Evolutionary conservation across 2,888 invertebrate species (phyloP).

Genomic region (Ditula angustiorana): DNA sequence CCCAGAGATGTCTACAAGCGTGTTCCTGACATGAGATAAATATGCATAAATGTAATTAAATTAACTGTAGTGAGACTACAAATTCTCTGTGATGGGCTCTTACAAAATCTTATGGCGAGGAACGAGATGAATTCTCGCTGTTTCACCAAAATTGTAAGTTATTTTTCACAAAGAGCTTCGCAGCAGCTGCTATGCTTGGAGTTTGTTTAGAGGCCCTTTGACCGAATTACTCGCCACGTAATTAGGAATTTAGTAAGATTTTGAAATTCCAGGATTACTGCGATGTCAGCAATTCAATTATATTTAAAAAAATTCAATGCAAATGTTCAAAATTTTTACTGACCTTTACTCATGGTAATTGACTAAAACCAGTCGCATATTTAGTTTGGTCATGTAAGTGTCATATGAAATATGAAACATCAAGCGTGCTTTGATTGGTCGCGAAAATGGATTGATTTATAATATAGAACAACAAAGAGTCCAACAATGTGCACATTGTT

Average conservation of each 20-base stretch:
- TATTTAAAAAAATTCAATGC: background rate
- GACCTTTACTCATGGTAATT: no score
- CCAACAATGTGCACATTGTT: no score
- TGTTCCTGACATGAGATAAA: slow-evolving; percentile 9
- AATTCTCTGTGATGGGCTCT: slow-evolving; percentile 14
- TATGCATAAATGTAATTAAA: background rate
- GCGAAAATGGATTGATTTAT: no score
- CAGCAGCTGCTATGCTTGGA: slow-evolving; percentile 15
- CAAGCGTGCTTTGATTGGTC: no score
- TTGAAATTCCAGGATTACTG: background rate
- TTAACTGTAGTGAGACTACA: slow-evolving; percentile 1
- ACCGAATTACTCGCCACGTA: slow-evolving; percentile 19
- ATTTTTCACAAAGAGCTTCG: slow-evolving; percentile 5
- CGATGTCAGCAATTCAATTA: background rate
- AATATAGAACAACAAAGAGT: no score
- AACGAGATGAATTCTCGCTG: background rate
- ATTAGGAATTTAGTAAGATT: slow-evolving; percentile 2
- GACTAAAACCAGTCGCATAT: no score
- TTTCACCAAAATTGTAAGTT: slow-evolving; percentile 13
- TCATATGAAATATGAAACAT: no score
- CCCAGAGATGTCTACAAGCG: background rate
- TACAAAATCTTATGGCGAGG: background rate
- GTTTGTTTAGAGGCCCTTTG: slow-evolving; percentile 30
- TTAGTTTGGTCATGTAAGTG: no score
- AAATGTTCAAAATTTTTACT: no score